Evolutionary conservation across 1,140 invertebrate genomes (phyloP).

Genomic region (Nilaparvata lugens): DNA sequence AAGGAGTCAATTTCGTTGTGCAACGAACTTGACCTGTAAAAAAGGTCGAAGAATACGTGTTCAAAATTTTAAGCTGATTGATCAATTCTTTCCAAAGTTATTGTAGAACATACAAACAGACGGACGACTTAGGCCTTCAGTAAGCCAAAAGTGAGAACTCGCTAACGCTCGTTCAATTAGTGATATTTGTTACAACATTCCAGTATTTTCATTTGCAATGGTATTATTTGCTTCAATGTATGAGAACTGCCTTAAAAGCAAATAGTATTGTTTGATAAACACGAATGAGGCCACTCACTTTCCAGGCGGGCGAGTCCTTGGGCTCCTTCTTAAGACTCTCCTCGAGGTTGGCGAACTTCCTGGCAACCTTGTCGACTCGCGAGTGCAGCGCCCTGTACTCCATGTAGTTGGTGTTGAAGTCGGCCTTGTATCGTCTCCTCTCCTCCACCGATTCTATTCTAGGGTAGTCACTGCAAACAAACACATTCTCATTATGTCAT

Average conservation of each 20-base stretch:
- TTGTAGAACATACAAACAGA: no score
- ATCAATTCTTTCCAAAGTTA: no score
- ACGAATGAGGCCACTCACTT: constrained; percentile 33
- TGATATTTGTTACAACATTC: neutral
- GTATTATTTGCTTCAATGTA: neutral
- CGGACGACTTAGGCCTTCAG: no score
- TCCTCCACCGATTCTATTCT: constrained; percentile 64
- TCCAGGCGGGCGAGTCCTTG: constrained; percentile 41
- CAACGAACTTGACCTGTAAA: no score
- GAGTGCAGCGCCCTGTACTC: constrained; percentile 71
- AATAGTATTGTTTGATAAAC: neutral
- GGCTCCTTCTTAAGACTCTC: constrained; percentile 41
- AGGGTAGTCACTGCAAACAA: constrained; percentile 58
- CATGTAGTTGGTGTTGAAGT: constrained; percentile 75
- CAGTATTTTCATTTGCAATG: neutral
- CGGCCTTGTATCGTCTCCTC: constrained; percentile 73
- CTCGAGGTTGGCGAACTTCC: constrained; percentile 64
- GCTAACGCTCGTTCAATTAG: no score
- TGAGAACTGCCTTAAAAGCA: neutral
- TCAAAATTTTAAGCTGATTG: no score
- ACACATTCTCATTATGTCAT: no score
- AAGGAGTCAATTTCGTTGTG: no score
- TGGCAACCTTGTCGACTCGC: constrained; percentile 63
- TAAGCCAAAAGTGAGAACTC: no score
- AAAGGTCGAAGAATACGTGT: no score